Evolutionary conservation across 2,888 invertebrate genomes (phyloP), one percentile per base, ranked within the genome.

Genomic region (Latrodectus elegans): DNA sequence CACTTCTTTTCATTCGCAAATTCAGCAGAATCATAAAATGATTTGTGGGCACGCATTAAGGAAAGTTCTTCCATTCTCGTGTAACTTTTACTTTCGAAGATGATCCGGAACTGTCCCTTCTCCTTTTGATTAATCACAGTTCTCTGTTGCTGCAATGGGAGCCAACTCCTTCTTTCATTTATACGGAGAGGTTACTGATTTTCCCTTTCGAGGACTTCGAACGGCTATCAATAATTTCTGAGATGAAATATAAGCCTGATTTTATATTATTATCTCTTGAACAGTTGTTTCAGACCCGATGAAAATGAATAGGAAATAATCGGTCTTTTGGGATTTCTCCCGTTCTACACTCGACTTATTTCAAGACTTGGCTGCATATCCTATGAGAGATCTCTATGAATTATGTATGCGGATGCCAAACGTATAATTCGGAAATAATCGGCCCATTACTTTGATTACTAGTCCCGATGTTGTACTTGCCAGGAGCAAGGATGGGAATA

Each of bases 391-490:
- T 55, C 73, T 85, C 22, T 75, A 75, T 85, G 85, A 85, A 85
- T 84, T 79, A 84, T 84, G 84, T 73, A 78, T 84, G 74, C 26
- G 75, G 70, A 70, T 70, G 68, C 78, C 65, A 84, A 84, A 84
- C 79, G 80, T 80, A 85, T 85, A 68, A 85, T 80, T 85, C 80
- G 79, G 68, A 85, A 75, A 75, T 85, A 80, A 85, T 85, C 85
- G 79, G 68, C n/a, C 85, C 85, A 85, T 85, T 85, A 85, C 75
- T 80, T 85, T 80, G 79, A 85, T 84, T 84, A 79, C 84, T 84
- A 78, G 72, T 85, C 85, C 85, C 85, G 38, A 55, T 78, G 77
- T 72, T 73, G 77, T 84, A 78, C 73, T 83, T 64, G 72, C 60
- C 12, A 53, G 64, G 51, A 53, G 83, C 76, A 71, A 83, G 70